Evolutionary conservation across 2,113 vertebrate species (phyloP), one percentile per base, ranked within the genome.

Genomic region (Argyrosomus japonicus): DNA sequence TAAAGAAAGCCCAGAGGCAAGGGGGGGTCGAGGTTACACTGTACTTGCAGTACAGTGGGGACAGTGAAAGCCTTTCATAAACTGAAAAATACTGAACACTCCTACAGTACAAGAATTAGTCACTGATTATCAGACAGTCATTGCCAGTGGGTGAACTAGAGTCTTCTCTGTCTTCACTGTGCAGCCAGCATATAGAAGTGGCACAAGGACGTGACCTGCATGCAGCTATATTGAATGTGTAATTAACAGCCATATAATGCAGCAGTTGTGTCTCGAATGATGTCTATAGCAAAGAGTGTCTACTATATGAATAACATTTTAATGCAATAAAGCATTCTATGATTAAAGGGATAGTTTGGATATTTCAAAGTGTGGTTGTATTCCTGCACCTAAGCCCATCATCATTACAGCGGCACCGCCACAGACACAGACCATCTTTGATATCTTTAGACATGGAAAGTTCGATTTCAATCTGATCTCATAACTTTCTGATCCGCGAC

Each of bases 41-140:
- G 48, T 25, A 51, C 71, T 48, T 15, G 6, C 47, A n/a, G 32
- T 36, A 29, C 69, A 68, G 54, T 27, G 13, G 15, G 64, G 68
- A 75, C 60, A 77, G 73, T 29, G 40, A 79, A 74, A 73, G 63
- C 79, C 54, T 86, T 84, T 87, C 58, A 74, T 65, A 58, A 56
- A 43, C 25, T 47, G 25, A 68, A 76, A 43, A 70, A 50, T 19
- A 85, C 17, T 43, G 13, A 87, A 53, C 25, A 23, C 40, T 40
- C 19, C 23, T 1, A 32, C 61, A 85, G 27, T 50, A 40, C 19
- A 32, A 68, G 25, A 69, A 65, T 48, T 23, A 81, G 60, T 68
- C 51, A 83, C 53, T 78, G 78, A 75, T 81, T 71, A 50, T 77
- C 51, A 51, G 62, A 50, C 0, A 13, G 47, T 14, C 45, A 14